These are phyloP conservation scores for Triplophysa rosa DNA, from an alignment of 2,113 vertebrate species.

Conservation along the genomic window DNA sequence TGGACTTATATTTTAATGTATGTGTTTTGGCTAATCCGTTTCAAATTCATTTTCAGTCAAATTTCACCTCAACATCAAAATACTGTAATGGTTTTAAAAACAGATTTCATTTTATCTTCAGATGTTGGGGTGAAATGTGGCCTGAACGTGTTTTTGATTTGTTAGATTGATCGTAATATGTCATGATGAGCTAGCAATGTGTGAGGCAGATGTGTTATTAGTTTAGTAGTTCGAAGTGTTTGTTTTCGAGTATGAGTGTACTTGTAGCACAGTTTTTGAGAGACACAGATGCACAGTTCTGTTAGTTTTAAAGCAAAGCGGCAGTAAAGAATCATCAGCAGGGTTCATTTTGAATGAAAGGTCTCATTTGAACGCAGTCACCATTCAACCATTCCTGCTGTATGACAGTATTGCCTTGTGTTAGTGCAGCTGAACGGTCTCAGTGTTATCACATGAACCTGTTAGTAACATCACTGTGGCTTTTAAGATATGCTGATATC, in stretches of 20 bases:
- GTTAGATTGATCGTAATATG: not conserved
- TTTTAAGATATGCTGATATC: conserved; percentile 29
- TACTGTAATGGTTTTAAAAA: not conserved
- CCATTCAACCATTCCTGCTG: not conserved
- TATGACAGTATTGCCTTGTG: not conserved
- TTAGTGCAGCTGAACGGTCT: conserved; percentile 21
- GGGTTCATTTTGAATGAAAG: not conserved
- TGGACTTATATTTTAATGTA: not conserved
- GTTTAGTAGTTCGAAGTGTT: not conserved
- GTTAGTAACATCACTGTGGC: conserved; percentile 27
- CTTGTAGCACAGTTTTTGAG: not conserved
- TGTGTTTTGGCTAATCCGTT: not conserved
- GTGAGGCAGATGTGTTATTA: not conserved
- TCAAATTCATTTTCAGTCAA: not conserved
- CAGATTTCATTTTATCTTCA: not conserved
- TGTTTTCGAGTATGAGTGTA: not conserved
- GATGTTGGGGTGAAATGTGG: not conserved
- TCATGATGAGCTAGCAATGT: not conserved
- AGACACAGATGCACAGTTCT: not conserved
- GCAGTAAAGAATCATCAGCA: not conserved
- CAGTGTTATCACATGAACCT: conserved; percentile 16
- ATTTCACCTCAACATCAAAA: not conserved
- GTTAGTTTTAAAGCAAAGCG: conserved; percentile 27
- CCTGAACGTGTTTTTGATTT: not conserved
- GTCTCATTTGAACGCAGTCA: conserved; percentile 8